Percentiles rank a stretch among this genome's conserved stretches.
These are phyloP conservation scores for Sesamia inferens DNA, from an alignment of 2,888 invertebrate species.

Conservation along the genomic window DNA sequence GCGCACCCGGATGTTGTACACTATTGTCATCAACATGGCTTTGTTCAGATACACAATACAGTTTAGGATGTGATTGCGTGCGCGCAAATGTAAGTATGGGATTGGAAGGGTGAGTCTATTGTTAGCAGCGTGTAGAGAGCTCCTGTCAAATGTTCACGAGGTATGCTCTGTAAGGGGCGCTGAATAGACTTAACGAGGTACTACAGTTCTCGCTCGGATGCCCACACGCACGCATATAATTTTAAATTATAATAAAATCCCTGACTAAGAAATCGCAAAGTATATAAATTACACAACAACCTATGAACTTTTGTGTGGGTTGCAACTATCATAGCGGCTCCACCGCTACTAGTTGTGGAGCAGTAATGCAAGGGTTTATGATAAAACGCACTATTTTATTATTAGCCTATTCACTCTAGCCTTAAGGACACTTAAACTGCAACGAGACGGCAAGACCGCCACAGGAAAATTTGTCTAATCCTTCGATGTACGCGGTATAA, in stretches of 20 bases:
- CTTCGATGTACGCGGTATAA: too few species aligned
- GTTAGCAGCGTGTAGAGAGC: neutral
- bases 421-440: too few species aligned
- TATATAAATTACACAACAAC: neutral
- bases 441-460: too few species aligned
- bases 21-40: constrained; percentile 49
- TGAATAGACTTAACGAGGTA: neutral
- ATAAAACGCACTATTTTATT: too few species aligned
- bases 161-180: neutral
- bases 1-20: constrained; percentile 54
- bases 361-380: too few species aligned
- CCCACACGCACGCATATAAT: too few species aligned
- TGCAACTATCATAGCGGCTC: neutral
- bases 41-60: constrained; percentile 50
- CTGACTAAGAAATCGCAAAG: neutral
- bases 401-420: too few species aligned
- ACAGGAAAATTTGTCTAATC: too few species aligned
- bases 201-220: neutral
- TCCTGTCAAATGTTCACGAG: neutral
- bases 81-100: constrained; percentile 29
- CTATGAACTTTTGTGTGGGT: neutral
- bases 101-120: constrained; percentile 33
- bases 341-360: too few species aligned
- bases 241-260: neutral
- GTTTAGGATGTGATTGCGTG: constrained; percentile 46